phyloP scores from a whole-genome alignment of 1,140 invertebrate species.

The Planococcus citri region DNA sequence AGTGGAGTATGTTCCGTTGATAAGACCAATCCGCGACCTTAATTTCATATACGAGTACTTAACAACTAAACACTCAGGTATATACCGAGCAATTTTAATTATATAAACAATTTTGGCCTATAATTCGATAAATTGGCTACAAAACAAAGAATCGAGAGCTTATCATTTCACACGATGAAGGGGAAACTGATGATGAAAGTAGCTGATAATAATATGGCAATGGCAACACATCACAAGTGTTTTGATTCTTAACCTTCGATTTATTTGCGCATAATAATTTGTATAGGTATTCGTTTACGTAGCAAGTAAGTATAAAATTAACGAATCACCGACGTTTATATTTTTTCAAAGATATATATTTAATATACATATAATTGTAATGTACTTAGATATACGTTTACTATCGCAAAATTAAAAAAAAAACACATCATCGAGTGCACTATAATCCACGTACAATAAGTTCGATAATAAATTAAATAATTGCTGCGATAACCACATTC shows the following conservation, averaged over 20 bases:
- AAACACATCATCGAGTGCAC: not conserved
- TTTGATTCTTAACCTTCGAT: not conserved
- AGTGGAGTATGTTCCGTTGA: not conserved
- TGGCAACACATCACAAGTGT: not conserved
- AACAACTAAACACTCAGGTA: not conserved
- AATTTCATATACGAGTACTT: not conserved
- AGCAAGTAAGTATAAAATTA: too few relatives aligned
- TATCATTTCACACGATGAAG: not conserved
- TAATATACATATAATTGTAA: not conserved
- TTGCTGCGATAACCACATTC: not conserved
- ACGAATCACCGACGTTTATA: not conserved
- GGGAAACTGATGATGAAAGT: not conserved
- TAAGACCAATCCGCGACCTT: not conserved
- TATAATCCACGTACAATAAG: not conserved
- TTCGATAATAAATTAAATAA: not conserved
- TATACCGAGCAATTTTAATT: not conserved
- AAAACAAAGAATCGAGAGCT: not conserved
- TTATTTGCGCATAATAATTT: constrained; percentile 2
- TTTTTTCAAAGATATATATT: not conserved
- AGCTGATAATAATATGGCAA: too few relatives aligned
- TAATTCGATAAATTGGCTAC: constrained; percentile 7
- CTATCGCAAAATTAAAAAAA: not conserved
- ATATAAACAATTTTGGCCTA: not conserved
- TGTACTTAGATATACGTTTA: not conserved
- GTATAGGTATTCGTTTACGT: too few relatives aligned